Evolutionary conservation across 2,888 invertebrate genomes (phyloP).

Genomic region (Drosophila kanekoi): DNA sequence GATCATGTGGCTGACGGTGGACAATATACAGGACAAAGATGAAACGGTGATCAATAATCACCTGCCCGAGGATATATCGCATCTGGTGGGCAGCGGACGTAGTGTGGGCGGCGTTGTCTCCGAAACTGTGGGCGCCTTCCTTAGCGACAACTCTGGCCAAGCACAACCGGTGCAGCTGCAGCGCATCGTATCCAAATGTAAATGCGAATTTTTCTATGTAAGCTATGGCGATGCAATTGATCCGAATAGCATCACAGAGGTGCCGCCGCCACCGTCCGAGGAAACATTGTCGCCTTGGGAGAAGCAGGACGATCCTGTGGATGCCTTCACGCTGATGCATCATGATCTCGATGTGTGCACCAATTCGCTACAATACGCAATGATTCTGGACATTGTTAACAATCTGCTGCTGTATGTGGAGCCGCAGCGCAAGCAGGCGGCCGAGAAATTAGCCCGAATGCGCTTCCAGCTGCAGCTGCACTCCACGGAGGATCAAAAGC

Average conservation of each 20-base stretch:
- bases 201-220: constrained; percentile 99
- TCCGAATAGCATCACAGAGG: constrained; percentile 86
- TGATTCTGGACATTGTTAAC: constrained; percentile 99
- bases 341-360: constrained; percentile 99
- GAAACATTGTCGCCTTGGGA: constrained; percentile 91
- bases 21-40: constrained; percentile 95
- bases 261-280: constrained; percentile 90
- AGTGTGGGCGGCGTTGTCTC: constrained; percentile 99
- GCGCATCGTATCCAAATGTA: constrained; percentile 98
- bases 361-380: constrained; percentile 96
- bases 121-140: constrained; percentile 93
- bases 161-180: constrained; percentile 91
- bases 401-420: constrained; percentile 98
- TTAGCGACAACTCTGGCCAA: constrained; percentile 88
- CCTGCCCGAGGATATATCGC: constrained; percentile 94
- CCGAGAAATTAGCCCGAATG: constrained; percentile 94
- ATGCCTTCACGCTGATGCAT: constrained; percentile 99
- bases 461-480: constrained; percentile 97
- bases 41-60: constrained; percentile 91
- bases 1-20: constrained; percentile 98
- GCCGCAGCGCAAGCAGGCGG: constrained; percentile 95
- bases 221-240: constrained; percentile 92
- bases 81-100: constrained; percentile 96
- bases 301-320: constrained; percentile 94
- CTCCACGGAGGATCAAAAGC: constrained; percentile 95